A percentile compares a stretch with the other conserved stretches of the same genome.
These are phyloP conservation scores for Acanthurus lineatus DNA, from an alignment of 2,797 vertebrate genomes.

Conservation along the genomic window DNA sequence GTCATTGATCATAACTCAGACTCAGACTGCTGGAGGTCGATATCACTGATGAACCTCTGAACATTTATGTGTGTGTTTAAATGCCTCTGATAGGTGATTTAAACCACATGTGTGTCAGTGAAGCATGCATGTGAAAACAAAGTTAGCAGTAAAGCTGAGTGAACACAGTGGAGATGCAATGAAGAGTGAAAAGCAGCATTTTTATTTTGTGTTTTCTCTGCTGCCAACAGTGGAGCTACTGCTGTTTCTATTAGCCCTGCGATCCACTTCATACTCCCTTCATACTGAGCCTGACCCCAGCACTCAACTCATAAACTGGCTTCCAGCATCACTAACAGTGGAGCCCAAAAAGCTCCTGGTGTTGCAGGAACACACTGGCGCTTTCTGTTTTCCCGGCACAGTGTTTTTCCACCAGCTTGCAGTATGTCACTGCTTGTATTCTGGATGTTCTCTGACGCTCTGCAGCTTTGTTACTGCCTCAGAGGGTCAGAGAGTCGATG, in stretches of 20 bases:
- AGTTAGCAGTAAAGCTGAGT: too few relatives aligned
- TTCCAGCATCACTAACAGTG: conserved; percentile 45
- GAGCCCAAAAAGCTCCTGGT: conserved; percentile 53
- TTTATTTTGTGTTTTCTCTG: neutral
- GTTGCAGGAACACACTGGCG: conserved; percentile 55
- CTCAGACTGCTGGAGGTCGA: too few relatives aligned
- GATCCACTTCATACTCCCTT: conserved; percentile 52
- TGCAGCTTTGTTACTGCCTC: conserved; percentile 36
- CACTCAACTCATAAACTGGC: conserved; percentile 56
- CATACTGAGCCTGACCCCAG: conserved; percentile 56
- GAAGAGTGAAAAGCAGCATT: neutral
- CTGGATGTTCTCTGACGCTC: conserved; percentile 39
- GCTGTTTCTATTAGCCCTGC: conserved; percentile 58
- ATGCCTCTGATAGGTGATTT: neutral
- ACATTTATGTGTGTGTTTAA: too few relatives aligned
- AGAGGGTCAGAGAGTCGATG: conserved; percentile 13
- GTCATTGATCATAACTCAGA: neutral
- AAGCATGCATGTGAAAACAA: neutral
- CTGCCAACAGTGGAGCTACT: conserved; percentile 27
- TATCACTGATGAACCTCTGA: too few relatives aligned
- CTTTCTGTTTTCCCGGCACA: conserved; percentile 65
- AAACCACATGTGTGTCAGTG: neutral
- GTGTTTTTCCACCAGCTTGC: conserved; percentile 60
- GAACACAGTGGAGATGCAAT: too few relatives aligned
- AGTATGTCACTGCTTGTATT: conserved; percentile 58